phyloP scores from a whole-genome alignment of 2,113 vertebrate genomes.

The Brachyistius frenatus region DNA sequence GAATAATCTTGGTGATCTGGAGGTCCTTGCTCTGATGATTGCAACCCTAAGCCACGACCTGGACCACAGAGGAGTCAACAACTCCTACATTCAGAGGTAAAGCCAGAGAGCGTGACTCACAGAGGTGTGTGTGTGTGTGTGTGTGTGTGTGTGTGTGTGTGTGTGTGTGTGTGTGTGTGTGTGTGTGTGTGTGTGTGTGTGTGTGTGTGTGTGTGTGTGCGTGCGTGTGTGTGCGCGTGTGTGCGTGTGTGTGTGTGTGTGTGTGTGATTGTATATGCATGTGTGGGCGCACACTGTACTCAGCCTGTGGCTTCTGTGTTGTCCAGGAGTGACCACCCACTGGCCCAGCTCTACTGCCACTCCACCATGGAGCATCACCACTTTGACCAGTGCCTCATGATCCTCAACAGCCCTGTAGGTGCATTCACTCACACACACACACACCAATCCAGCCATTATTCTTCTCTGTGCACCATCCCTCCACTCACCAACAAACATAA shows the following conservation, averaged over 20 bases:
- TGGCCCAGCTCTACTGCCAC: conserved; percentile 97
- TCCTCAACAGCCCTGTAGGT: conserved; percentile 94
- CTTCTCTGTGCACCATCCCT: not conserved
- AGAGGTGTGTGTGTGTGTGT: conserved; percentile 6
- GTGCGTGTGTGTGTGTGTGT: not conserved
- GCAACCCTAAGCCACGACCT: conserved; percentile 95
- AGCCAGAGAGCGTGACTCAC: conserved; percentile 16
- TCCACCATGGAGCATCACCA: conserved; percentile 99
- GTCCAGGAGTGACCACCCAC: conserved; percentile 94
- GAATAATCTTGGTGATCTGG: conserved; percentile 91
- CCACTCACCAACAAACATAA: not conserved
- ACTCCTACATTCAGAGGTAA: conserved; percentile 97
- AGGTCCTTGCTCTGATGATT: conserved; percentile 95
- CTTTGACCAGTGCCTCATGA: conserved; percentile 99
- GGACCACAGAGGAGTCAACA: conserved; percentile 98
- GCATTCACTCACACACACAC: conserved; percentile 51
- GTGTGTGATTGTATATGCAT: conserved; percentile 7
- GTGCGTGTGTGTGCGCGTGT: too few relatives aligned
- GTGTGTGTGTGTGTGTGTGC: not conserved
- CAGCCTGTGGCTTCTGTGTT: conserved; percentile 9
- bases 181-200: conserved; percentile 9
- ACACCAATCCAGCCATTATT: conserved; percentile 22
- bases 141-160: not conserved
- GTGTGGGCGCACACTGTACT: conserved; percentile 9
- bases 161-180: not conserved